Percentiles rank a stretch among this genome's conserved stretches.
These are phyloP conservation scores for Drosophila santomea DNA, from an alignment of 1,140 invertebrate species.

Conservation along the genomic window DNA sequence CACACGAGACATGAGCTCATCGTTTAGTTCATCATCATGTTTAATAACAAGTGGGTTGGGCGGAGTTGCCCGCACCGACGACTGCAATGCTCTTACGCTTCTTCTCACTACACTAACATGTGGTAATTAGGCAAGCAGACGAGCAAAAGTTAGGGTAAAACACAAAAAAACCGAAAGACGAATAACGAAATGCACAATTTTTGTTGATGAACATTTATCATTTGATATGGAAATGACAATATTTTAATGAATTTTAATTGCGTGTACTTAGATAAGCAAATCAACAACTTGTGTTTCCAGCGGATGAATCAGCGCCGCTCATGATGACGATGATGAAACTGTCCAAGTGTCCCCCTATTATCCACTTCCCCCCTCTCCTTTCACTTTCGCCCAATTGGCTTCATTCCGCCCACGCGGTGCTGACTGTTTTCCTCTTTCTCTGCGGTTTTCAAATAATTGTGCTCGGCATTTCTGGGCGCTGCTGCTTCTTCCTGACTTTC, in stretches of 20 bases:
- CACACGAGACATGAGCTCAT: conserved; percentile 44
- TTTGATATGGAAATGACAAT: conserved; percentile 28
- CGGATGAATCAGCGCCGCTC: conserved; percentile 56
- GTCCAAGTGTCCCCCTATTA: conserved; percentile 18
- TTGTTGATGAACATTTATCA: conserved; percentile 34
- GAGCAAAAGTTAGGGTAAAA: not conserved
- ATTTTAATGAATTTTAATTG: conserved; percentile 76
- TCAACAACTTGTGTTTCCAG: conserved; percentile 52
- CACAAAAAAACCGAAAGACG: not conserved
- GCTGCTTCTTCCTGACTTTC: conserved; percentile 23
- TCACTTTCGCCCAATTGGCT: conserved; percentile 54
- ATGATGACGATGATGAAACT: conserved; percentile 1
- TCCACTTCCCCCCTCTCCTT: not conserved
- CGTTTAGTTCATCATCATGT: conserved; percentile 32
- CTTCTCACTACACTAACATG: no score
- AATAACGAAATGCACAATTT: not conserved
- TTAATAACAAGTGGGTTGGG: conserved; percentile 15
- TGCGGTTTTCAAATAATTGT: conserved; percentile 38
- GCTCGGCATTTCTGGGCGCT: conserved; percentile 19
- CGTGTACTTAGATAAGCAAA: conserved; percentile 65
- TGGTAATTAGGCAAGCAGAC: no score
- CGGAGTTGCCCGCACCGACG: not conserved
- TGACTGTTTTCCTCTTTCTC: conserved; percentile 14
- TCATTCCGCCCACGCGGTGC: conserved; percentile 39
- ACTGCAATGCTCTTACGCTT: conserved; percentile 3